Evolutionary conservation across 2,113 vertebrate species (phyloP).

Genomic region (Cichladusa arquata): DNA sequence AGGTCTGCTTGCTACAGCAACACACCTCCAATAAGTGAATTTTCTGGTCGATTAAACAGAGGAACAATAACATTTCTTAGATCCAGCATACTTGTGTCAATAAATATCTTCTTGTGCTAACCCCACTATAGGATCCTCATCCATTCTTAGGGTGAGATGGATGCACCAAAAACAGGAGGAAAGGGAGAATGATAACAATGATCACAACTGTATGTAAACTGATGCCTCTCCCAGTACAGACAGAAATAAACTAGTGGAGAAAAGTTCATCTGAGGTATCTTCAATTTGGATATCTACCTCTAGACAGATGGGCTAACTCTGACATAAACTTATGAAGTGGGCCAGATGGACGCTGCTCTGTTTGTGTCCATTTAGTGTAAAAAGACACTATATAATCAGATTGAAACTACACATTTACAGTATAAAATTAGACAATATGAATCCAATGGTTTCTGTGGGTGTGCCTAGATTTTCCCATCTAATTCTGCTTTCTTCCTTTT

Average conservation of each 20-base stretch:
- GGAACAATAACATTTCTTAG: neutral
- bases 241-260: neutral
- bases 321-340: neutral
- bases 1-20: constrained; percentile 36
- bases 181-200: neutral
- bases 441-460: neutral
- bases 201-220: neutral
- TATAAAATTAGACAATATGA: neutral
- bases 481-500: neutral
- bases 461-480: neutral
- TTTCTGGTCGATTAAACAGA: neutral
- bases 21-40: constrained; percentile 17
- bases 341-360: neutral
- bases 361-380: neutral
- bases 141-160: neutral
- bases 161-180: neutral
- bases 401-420: neutral
- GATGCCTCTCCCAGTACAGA: neutral
- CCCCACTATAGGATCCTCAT: neutral
- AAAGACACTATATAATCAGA: neutral
- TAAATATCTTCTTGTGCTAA: neutral
- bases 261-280: neutral
- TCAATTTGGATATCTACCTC: neutral
- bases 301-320: neutral
- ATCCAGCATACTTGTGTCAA: neutral